Evolutionary conservation across 2,797 vertebrate genomes (phyloP), one percentile per base, ranked within the genome.

Genomic region (Sus cebifrons): DNA sequence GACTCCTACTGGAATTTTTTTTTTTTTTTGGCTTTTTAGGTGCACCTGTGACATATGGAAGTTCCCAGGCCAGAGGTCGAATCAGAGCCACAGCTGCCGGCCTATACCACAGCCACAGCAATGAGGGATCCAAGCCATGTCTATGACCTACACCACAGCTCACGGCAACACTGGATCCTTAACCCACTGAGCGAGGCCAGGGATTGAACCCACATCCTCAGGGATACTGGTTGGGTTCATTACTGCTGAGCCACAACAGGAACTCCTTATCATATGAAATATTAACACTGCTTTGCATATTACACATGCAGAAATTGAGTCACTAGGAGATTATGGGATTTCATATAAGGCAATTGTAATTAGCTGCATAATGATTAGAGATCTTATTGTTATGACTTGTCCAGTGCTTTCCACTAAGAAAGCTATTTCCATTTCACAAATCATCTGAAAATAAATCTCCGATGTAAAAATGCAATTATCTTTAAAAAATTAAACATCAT

Each of bases 381-480:
- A 91, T 93, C 8, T 21, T 85, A 49, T 56, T 81, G 40, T 86
- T 79, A 84, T 18, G 27, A 93, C n/a, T 92, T 89, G 44, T 32
- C 73, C 4, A n/a, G n/a, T 74, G 23, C 11, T 85, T 88, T 78
- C 29, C 54, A 79, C 32, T 89, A 92, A 83, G 74, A 71, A 93
- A 64, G 25, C 29, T 86, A 84, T 40, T 93, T 89, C 56, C 27
- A 78, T 29, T 87, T 94, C 67, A 90, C 67, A 85, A 86, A 89
- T 75, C 20, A 95, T 87, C 29, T 81, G 81, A 82, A 91, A 96
- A 92, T 68, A 85, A 86, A 40, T 58, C 27, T 70, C 65, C 49
- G n/a, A 68, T 18, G 2, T 82, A 90, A 71, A 94, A 97, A 92
- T 77, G 18, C n/a, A 95, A 91, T n/a, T 36, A 75, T 73, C 27